Evolutionary conservation across 2,113 vertebrate species (phyloP), one percentile per base, ranked within the genome.

Genomic region (Raja brachyura): DNA sequence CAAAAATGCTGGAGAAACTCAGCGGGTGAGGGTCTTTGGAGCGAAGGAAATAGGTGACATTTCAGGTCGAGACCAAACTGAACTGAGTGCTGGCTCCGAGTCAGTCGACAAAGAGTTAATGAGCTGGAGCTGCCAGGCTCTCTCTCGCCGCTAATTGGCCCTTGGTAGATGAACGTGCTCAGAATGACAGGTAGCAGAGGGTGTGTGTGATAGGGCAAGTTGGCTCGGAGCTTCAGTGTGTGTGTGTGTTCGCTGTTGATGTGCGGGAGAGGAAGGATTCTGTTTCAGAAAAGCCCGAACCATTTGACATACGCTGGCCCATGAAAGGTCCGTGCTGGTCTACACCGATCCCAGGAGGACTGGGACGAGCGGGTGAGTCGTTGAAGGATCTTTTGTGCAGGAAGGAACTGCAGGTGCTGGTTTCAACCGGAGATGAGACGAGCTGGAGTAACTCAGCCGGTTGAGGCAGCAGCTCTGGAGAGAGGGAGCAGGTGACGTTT

Each of bases 161-260:
- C 33, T 3, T 4, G 20, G 33, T 25, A 73, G 20, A 31, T 25
- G 88, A 92, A 66, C 33, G 20, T 73, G 88, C 31, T 73, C 18
- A 25, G 88, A 92, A 92, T 92, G 63, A 66, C 88, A 92, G 88
- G 88, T 92, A 73, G 88, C 10, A 61, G 39, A 48, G 86, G 13
- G 86, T 66, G 59, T 90, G 86, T 90, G 86, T 90, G 59, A 20
- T 18, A 68, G 86, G 66, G 86, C 61, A 25, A 73, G 31, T 92
- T 92, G 88, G 88, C 88, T 11, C 7, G n/a, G 18, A 22, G 86
- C 59, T 61, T 66, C 3, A 3, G 66, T 70, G 22, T 92, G 16
- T 73, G 63, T 85, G 86, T 92, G 16, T 73, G 63, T 48, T 6
- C 61, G 86, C 31, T 33, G 86, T 33, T 61, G 13, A 39, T 68